Conservation (phyloP, 2,113 vertebrate genomes). For the Oncorhynchus keta region DNA sequence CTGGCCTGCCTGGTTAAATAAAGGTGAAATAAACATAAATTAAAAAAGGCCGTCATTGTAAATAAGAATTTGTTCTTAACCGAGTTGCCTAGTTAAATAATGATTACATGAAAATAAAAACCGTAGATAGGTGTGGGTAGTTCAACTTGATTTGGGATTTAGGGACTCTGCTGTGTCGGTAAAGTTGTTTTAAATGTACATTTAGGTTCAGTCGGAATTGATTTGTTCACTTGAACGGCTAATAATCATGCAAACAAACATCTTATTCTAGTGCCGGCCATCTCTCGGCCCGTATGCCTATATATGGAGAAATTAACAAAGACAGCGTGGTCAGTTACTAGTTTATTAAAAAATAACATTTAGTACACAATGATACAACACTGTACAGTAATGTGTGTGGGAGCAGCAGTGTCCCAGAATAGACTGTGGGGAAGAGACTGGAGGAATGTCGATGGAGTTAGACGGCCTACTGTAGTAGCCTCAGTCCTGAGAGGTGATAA, state of each 20-base stretch:
- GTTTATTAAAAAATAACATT: constrained; percentile 74
- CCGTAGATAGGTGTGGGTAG: no score
- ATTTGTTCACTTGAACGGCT: not conserved
- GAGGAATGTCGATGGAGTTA: constrained; percentile 48
- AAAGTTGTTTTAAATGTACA: no score
- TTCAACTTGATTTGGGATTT: no score
- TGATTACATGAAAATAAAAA: no score
- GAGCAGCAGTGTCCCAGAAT: constrained; percentile 34
- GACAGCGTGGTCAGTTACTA: constrained; percentile 45
- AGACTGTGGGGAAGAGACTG: constrained; percentile 31
- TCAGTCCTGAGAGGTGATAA: constrained; percentile 51
- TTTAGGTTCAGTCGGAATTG: no score
- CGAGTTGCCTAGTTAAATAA: no score
- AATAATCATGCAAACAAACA: not conserved
- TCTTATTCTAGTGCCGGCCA: not conserved
- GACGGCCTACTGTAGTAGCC: constrained; percentile 33
- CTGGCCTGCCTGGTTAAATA: no score
- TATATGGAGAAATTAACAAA: not conserved
- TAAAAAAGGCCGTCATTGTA: no score
- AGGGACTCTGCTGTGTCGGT: no score
- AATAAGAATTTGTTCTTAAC: no score
- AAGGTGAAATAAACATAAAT: no score
- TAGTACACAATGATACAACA: constrained; percentile 58
- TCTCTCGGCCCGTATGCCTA: not conserved
- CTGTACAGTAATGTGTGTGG: constrained; percentile 47